phyloP scores from a whole-genome alignment of 2,888 invertebrate species.

The Calliopum simillimum region DNA sequence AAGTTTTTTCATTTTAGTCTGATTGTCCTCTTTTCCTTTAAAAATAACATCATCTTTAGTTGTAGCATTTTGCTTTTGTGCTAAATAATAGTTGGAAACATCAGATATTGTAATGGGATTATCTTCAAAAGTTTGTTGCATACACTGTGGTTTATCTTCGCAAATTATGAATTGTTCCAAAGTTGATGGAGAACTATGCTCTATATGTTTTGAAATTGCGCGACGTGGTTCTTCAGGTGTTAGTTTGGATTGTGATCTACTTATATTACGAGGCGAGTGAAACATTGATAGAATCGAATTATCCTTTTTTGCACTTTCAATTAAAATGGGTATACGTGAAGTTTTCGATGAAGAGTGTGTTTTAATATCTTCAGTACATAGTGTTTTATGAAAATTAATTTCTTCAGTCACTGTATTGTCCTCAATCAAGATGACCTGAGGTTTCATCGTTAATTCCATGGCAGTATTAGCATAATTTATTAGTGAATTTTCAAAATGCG shows the following conservation, averaged over 20 bases:
- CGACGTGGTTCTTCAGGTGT: slow-evolving; percentile 30
- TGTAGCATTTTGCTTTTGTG: not conserved
- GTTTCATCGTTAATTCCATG: too few species aligned
- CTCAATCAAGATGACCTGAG: too few species aligned
- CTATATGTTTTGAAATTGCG: not conserved
- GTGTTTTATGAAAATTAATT: too few species aligned
- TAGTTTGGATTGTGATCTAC: slow-evolving; percentile 11
- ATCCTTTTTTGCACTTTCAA: slow-evolving; percentile 19
- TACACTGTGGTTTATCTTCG: not conserved
- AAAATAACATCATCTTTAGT: not conserved
- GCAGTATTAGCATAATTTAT: too few species aligned
- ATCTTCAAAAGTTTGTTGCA: slow-evolving; percentile 42
- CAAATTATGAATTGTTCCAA: not conserved
- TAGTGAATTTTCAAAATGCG: too few species aligned
- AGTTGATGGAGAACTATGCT: too few species aligned
- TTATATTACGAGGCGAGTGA: not conserved
- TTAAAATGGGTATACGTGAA: slow-evolving; percentile 27
- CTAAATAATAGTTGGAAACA: slow-evolving; percentile 50
- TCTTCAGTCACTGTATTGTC: too few species aligned
- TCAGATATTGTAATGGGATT: slow-evolving; percentile 57
- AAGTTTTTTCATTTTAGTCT: slow-evolving; percentile 26
- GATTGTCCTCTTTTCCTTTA: not conserved
- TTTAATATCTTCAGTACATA: too few species aligned
- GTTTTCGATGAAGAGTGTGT: too few species aligned
- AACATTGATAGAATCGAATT: not conserved